These are phyloP conservation scores for Drosophila repletoides DNA, from an alignment of 1,140 invertebrate species.

Conservation along the genomic window DNA sequence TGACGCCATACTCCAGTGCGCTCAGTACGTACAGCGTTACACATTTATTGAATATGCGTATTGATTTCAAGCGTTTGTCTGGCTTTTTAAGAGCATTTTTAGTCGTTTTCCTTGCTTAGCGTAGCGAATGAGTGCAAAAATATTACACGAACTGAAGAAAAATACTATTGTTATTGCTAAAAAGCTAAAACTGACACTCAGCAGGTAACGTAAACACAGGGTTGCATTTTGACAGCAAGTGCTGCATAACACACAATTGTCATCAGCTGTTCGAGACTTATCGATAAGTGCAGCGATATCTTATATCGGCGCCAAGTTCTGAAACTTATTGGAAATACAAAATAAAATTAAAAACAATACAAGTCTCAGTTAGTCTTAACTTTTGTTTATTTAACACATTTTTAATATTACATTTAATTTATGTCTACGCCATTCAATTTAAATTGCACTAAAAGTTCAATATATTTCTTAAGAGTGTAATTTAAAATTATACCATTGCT, in stretches of 20 bases:
- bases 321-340: background rate
- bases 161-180: conserved; percentile 35
- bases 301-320: background rate
- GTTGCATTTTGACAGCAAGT: conserved; percentile 13
- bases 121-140: conserved; percentile 11
- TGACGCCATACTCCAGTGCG: conserved; percentile 22
- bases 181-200: conserved; percentile 35
- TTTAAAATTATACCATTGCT: conserved; percentile 36
- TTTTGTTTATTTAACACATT: conserved; percentile 49
- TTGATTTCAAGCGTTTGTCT: background rate
- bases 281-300: background rate
- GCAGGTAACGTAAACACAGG: conserved; percentile 17
- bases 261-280: conserved; percentile 6
- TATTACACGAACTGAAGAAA: conserved; percentile 19
- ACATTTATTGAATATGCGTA: conserved; percentile 1
- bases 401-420: conserved; percentile 29
- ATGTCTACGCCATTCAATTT: conserved; percentile 39
- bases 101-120: background rate
- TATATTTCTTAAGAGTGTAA: conserved; percentile 16
- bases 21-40: background rate
- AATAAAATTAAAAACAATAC: background rate
- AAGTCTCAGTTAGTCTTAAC: background rate
- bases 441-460: conserved; percentile 28
- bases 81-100: background rate
- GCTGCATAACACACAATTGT: background rate